phyloP scores from a whole-genome alignment of 2,888 invertebrate species.

The Tiphia femorata region DNA sequence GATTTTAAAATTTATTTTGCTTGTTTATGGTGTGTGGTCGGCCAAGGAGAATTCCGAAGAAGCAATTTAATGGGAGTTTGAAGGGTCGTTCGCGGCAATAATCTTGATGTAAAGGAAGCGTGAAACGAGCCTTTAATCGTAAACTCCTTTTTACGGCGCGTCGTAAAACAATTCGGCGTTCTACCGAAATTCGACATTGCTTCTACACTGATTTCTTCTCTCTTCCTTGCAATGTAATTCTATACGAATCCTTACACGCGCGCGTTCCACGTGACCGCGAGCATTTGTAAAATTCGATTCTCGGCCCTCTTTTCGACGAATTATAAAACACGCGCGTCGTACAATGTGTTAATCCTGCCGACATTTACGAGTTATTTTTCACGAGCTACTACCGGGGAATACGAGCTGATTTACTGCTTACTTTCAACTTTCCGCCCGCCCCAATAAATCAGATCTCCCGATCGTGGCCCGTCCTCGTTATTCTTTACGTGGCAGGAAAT shows the following conservation, averaged over 20 bases:
- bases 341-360: slow-evolving; percentile 45
- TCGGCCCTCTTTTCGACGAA: no score
- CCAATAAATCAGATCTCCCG: slow-evolving; percentile 32
- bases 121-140: slow-evolving; percentile 38
- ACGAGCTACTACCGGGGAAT: slow-evolving; percentile 18
- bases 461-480: slow-evolving; percentile 29
- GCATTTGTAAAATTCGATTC: background rate
- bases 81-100: slow-evolving; percentile 41
- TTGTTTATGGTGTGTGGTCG: no score
- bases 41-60: no score
- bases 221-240: background rate
- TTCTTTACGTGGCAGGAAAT: slow-evolving; percentile 37
- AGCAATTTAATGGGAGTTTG: slow-evolving; percentile 40
- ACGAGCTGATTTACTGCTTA: no score
- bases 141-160: background rate
- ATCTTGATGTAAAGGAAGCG: slow-evolving; percentile 34
- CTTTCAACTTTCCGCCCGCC: slow-evolving; percentile 25
- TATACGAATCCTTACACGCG: background rate
- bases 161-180: background rate
- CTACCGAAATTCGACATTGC: background rate
- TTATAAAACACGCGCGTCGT: background rate
- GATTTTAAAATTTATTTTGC: no score
- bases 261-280: background rate
- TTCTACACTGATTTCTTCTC: background rate
- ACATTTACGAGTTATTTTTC: slow-evolving; percentile 48